Conservation (phyloP, 2,113 vertebrate genomes). For the Microcebus griseorufus region DNA sequence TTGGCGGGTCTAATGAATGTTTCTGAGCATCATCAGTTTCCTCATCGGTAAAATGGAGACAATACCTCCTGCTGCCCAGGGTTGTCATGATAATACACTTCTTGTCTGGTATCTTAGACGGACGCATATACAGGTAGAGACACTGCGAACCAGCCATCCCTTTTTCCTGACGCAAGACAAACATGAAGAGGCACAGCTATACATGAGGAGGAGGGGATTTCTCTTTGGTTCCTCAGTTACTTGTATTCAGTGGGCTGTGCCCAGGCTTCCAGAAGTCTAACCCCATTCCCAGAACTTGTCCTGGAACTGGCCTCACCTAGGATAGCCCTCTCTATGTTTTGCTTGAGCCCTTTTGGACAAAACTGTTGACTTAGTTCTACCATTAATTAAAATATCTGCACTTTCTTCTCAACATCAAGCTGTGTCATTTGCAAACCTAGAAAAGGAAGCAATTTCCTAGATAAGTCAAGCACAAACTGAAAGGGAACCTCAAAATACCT, state of each 20-base stretch:
- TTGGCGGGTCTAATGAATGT: too few species aligned
- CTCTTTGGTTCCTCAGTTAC: background rate
- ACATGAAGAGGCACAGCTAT: rapidly evolving
- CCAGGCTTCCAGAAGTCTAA: background rate
- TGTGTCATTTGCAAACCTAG: background rate
- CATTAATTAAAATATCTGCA: background rate
- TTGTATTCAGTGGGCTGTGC: rapidly evolving
- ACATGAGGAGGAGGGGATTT: rapidly evolving
- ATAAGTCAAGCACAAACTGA: background rate
- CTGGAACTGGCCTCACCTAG: background rate
- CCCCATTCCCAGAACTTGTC: background rate
- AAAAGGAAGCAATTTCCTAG: background rate
- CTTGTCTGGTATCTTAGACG: rapidly evolving
- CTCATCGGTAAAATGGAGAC: rapidly evolving
- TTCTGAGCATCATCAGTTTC: background rate
- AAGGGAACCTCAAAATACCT: background rate
- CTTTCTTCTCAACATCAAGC: too few species aligned
- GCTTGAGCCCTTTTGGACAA: background rate
- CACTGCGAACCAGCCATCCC: background rate
- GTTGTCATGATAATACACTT: rapidly evolving
- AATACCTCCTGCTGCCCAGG: rapidly evolving
- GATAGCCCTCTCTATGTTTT: background rate
- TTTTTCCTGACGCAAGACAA: background rate
- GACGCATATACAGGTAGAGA: rapidly evolving
- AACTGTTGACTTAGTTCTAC: background rate